A percentile compares a stretch with the other conserved stretches of the same genome.
These are phyloP conservation scores for Helleia helle DNA, from an alignment of 2,888 invertebrate species.

Conservation along the genomic window DNA sequence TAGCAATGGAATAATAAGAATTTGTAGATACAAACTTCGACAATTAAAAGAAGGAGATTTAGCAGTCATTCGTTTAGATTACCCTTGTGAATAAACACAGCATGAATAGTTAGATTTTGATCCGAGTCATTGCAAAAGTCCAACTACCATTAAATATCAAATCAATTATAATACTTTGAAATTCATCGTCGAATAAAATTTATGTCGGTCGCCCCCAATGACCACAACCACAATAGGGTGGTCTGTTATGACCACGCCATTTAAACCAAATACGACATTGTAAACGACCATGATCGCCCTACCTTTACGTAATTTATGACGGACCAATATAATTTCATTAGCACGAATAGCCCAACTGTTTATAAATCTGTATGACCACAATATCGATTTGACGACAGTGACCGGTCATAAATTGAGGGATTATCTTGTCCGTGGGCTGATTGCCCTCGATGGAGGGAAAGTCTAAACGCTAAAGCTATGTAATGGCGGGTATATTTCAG, in stretches of 20 bases:
- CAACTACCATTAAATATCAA: too few species aligned
- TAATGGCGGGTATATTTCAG: too few species aligned
- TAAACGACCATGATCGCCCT: conserved; percentile 31
- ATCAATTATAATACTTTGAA: too few species aligned
- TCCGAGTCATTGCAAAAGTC: too few species aligned
- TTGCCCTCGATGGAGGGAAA: conserved; percentile 46
- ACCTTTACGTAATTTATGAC: conserved; percentile 46
- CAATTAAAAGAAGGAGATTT: too few species aligned
- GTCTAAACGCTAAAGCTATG: conserved; percentile 58
- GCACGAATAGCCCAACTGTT: conserved; percentile 37
- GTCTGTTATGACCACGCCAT: conserved; percentile 42
- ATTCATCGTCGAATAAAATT: neutral
- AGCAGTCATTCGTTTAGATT: too few species aligned
- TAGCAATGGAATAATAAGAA: too few species aligned
- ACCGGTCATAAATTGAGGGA: conserved; percentile 65
- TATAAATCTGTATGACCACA: conserved; percentile 56
- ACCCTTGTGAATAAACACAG: too few species aligned
- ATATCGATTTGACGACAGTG: conserved; percentile 54
- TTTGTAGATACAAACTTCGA: too few species aligned
- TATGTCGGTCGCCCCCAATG: too few species aligned
- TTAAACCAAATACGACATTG: conserved; percentile 53
- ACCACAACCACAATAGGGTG: conserved; percentile 29
- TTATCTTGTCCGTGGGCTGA: conserved; percentile 66
- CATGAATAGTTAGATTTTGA: too few species aligned
- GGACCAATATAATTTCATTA: conserved; percentile 68